Base-by-base conservation (phyloP, 2,797 vertebrate genomes). In the Acestrorhynchus altus region DNA sequence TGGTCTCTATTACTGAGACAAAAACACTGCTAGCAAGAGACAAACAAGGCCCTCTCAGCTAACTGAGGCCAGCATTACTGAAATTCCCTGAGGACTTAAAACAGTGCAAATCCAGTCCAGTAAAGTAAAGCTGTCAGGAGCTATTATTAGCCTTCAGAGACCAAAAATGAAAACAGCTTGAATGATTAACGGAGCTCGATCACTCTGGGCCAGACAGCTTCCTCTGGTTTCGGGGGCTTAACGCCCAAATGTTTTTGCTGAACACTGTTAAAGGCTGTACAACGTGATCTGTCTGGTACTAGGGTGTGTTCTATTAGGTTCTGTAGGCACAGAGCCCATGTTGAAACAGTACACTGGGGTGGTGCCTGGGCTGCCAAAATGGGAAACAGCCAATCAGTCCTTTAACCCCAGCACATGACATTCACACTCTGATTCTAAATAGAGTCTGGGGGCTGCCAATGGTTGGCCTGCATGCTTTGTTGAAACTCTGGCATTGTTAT, bases 401-500 rank as follows among this genome's bases (percentile, higher is more conserved):
- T 69, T 51, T 44, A 70, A 57, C 13, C 42, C 24, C 47, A 28
- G 42, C 70, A 66, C 16, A 40, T 72, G 74, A 63, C 72, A 44
- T 20, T 28, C 56, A 73, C 65, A 68, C 70, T 56, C 28, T 6
- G 72, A 6, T 35, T 35, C 2, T 35, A 35, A 35, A 35, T 35
- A 35, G 31, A 46, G 46, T 31, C 44, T 60, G 35, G 22, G 49
- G 51, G 11, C 49, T 69, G 68, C 86, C 86, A 84, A 78, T 12
- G 16, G 79, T 84, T 79, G 76, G 64, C 47, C 72, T 31, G 76
- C 82, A 81, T 83, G 35, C 80, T 80, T 84, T 88, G 82, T 82
- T 88, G 86, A 88, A 88, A 87, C 85, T 73, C 72, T 67, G 71
- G 81, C 84, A 87, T 90, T 92, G 88, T 89, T 88, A 68, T 79